A percentile compares a stretch with the other conserved stretches of the same genome.
These are phyloP conservation scores for Scyliorhinus canicula DNA, from an alignment of 2,797 vertebrate genomes.

Conservation along the genomic window DNA sequence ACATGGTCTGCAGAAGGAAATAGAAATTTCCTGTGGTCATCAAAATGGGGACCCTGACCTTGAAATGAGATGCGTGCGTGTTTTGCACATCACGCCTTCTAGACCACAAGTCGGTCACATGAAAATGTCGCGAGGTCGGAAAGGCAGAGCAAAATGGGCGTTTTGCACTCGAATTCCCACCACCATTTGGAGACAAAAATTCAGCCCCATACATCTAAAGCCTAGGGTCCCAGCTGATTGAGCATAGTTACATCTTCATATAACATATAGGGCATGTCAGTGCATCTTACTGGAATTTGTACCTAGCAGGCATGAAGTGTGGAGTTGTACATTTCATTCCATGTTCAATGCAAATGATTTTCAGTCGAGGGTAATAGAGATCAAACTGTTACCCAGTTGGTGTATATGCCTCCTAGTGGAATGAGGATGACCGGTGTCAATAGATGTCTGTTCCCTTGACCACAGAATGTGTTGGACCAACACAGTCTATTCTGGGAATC, in stretches of 20 bases:
- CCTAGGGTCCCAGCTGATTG: neutral
- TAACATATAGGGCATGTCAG: neutral
- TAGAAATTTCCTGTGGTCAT: neutral
- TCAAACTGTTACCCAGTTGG: neutral
- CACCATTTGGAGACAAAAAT: too few species aligned
- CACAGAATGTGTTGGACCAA: neutral
- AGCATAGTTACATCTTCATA: too few species aligned
- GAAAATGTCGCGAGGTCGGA: too few species aligned
- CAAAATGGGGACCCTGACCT: neutral
- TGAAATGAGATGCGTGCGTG: neutral
- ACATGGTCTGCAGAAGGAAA: too few species aligned
- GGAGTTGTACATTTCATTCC: neutral
- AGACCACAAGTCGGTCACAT: too few species aligned
- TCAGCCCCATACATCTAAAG: neutral
- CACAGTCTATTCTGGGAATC: neutral
- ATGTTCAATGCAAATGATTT: neutral
- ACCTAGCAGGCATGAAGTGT: neutral
- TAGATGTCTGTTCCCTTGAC: too few species aligned
- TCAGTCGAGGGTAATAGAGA: neutral
- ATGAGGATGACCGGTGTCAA: neutral
- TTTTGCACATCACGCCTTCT: neutral
- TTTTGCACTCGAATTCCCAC: too few species aligned
- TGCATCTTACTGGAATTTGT: neutral
- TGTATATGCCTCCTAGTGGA: neutral
- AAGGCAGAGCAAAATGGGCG: too few species aligned